Base-by-base conservation (phyloP, 2,888 invertebrate species). In the Mimachlamys varia region DNA sequence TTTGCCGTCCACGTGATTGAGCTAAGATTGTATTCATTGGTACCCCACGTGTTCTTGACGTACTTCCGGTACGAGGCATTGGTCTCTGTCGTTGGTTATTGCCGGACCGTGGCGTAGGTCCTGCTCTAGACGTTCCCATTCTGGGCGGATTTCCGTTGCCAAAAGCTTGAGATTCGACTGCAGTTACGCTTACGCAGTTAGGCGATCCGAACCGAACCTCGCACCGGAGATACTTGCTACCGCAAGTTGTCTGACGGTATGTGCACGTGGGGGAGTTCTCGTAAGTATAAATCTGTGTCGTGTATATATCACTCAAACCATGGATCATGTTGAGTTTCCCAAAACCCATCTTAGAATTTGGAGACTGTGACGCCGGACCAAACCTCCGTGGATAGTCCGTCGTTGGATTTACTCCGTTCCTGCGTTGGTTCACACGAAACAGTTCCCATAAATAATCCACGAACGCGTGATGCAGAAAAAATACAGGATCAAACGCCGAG, bases 381-480 rank as follows among this genome's bases (percentile, higher is more conserved):
- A 88, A 91, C 0, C 92, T 89, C 27, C 87, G 87, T 2, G 94
- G 94, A 88, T 93, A 94, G 89, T 94, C 93, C 15, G 88, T 92
- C 13, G 93, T 92, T 0, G 94, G 93, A 87, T 94, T 92, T 10
- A 93, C 91, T 27, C 93, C 93, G n/a, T 89, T 90, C 37, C 90
- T 87, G 19, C 89, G 91, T 55, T 94, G 94, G 38, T 93, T 90
- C 17, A 92, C 91, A 38, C 94, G 89, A 58, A 94, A 94, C 87
- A 95, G 91, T 90, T 97, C 96, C 96, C 96, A 97, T 12, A 96
- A 90, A 44, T 95, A 92, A 92, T 96, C 96, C 19, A 96, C 95
- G 91, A 96, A 96, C 19, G 95, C 93, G 91, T 96, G 96, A 90
- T 95, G 95, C 50, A 96, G 91, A 93, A 94, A 96, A 93, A 96